A percentile compares a stretch with the other conserved stretches of the same genome.
Evolutionary conservation across 37 sponge, comb jelly and placozoan species (phyloP).

Genomic region (Mnemiopsis leidyi): DNA sequence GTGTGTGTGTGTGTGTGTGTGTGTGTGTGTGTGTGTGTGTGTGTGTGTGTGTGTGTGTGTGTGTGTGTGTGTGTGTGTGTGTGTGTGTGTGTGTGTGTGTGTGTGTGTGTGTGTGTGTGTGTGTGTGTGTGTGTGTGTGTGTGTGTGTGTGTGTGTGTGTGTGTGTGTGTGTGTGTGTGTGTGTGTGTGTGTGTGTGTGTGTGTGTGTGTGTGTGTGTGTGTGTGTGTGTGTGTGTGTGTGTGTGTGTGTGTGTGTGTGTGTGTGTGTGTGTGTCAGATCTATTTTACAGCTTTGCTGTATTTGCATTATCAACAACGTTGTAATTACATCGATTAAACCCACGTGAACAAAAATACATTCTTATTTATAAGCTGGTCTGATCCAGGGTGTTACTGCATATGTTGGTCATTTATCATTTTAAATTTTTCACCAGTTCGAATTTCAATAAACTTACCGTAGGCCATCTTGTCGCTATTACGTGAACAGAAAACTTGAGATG

Average conservation of each 20-base stretch:
- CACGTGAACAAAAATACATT: too few relatives aligned
- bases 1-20: conserved; percentile 70
- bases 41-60: conserved; percentile 71
- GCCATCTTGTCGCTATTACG: too few relatives aligned
- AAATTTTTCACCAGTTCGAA: too few relatives aligned
- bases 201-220: conserved; percentile 68
- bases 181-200: conserved; percentile 69
- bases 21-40: conserved; percentile 71
- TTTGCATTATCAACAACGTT: too few relatives aligned
- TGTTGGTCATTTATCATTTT: too few relatives aligned
- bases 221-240: conserved; percentile 68
- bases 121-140: conserved; percentile 71
- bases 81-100: conserved; percentile 71
- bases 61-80: conserved; percentile 72
- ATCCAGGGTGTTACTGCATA: too few relatives aligned
- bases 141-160: conserved; percentile 69
- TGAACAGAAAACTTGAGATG: too few relatives aligned
- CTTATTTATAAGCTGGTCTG: too few relatives aligned
- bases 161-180: conserved; percentile 68
- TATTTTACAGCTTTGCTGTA: too few relatives aligned
- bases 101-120: conserved; percentile 72
- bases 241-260: conserved; percentile 69
- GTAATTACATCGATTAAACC: too few relatives aligned
- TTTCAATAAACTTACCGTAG: too few relatives aligned
- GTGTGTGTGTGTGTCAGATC: conserved; percentile 64